These are phyloP conservation scores for Lagria hirta DNA, from an alignment of 2,888 invertebrate species.

Conservation along the genomic window DNA sequence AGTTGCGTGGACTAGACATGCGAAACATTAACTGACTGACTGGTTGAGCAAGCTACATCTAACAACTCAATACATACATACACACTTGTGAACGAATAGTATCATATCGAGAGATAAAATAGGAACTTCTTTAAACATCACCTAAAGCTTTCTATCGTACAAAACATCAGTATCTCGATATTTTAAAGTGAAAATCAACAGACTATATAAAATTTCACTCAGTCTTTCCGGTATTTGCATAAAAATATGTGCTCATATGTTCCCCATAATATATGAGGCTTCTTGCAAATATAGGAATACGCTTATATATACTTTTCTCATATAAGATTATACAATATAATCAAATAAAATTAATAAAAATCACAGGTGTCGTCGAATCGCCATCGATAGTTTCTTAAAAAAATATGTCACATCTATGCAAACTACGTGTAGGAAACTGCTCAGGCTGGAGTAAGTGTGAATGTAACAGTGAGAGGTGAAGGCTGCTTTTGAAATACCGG, in stretches of 20 bases:
- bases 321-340: conserved; percentile 50
- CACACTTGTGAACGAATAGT: conserved; percentile 53
- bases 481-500: conserved; percentile 87
- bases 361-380: conserved; percentile 58
- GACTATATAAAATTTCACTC: conserved; percentile 58
- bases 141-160: conserved; percentile 56
- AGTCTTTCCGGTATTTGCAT: conserved; percentile 59
- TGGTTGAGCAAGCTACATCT: conserved; percentile 58
- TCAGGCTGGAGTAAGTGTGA: conserved; percentile 91
- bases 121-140: conserved; percentile 58
- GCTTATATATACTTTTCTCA: conserved; percentile 43
- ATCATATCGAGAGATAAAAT: conserved; percentile 56
- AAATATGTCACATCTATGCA: conserved; percentile 53
- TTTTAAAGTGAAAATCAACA: conserved; percentile 56
- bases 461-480: conserved; percentile 85
- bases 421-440: conserved; percentile 48
- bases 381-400: conserved; percentile 54
- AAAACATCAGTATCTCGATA: conserved; percentile 55
- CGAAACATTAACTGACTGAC: conserved; percentile 52
- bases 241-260: conserved; percentile 57
- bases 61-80: conserved; percentile 54
- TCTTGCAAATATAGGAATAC: conserved; percentile 53
- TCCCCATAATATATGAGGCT: conserved; percentile 54
- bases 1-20: conserved; percentile 53
- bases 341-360: conserved; percentile 54